Conservation (phyloP, 2,113 vertebrate genomes). For the Gallinago jamesoni region DNA sequence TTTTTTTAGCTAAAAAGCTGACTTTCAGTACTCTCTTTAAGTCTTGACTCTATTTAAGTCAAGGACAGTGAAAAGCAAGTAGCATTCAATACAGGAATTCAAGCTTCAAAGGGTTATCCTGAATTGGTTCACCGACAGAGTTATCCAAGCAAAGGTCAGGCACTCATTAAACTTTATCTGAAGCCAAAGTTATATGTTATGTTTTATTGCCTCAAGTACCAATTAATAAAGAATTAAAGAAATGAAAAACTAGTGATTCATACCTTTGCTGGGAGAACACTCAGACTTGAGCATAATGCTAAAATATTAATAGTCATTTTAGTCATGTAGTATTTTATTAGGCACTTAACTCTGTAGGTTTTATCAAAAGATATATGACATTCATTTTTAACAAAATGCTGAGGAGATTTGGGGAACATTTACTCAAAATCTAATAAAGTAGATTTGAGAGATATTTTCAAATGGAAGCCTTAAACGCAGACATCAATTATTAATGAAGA, state of each 20-base stretch:
- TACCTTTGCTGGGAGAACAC: constrained; percentile 61
- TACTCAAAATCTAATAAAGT: constrained; percentile 78
- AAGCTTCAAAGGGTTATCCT: constrained; percentile 69
- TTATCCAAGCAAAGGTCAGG: constrained; percentile 80
- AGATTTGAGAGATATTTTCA: constrained; percentile 69
- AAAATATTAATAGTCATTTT: constrained; percentile 80
- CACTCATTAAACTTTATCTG: constrained; percentile 81
- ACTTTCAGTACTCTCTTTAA: constrained; percentile 24
- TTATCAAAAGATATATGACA: constrained; percentile 77
- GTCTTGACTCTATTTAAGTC: constrained; percentile 47
- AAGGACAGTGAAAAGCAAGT: constrained; percentile 68
- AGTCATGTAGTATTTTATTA: constrained; percentile 77
- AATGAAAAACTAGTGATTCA: constrained; percentile 80
- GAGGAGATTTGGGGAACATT: constrained; percentile 70
- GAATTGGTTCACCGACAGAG: constrained; percentile 68
- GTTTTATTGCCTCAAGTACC: constrained; percentile 80
- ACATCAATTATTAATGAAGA: constrained; percentile 72
- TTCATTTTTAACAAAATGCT: constrained; percentile 78
- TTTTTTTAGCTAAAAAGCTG: background rate
- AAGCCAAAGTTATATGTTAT: constrained; percentile 76
- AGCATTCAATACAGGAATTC: constrained; percentile 47
- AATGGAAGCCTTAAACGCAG: constrained; percentile 56
- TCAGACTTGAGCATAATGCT: constrained; percentile 72
- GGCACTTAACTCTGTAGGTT: constrained; percentile 73
- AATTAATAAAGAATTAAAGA: constrained; percentile 85